Base-by-base conservation (phyloP, 2,797 vertebrate genomes). In the Spinus pinus region DNA sequence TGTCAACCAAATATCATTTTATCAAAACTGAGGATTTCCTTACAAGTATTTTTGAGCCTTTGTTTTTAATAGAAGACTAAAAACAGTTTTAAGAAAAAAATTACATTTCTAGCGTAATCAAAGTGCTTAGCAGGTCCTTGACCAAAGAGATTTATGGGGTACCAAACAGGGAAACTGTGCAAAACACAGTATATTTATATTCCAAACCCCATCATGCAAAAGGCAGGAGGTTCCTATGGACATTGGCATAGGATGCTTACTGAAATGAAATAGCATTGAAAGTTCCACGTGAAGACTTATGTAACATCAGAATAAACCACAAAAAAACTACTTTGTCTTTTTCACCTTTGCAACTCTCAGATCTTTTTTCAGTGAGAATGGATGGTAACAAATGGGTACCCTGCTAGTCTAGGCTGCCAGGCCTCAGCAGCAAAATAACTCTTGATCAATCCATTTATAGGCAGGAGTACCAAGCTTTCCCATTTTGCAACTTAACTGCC, bases 111-210 rank as follows among this genome's bases (percentile, higher is more conserved):
- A 54, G 8, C 20, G 31, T 39, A 39, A 65, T 10, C 3, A 11
- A 71, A 42, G 5, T 21, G 8, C 30, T 49, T 46, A 42, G 65
- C 5, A 70, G 17, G 10, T 33, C 35, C n/a, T 86, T 71, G 18
- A 17, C 41, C n/a, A 35, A 78, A 39, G 27, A 78, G 31, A 70
- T 5, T 5, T 28, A 7, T 9, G 6, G 6, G 3, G 2, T n/a
- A 31, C 1, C 4, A 86, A 49, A 53, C 0, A 47, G 10, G 22
- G 28, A 66, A 79, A 53, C 18, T 0, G 1, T 12, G 7, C 8
- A 70, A 73, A 50, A 75, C 6, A 57, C 6, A 57, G 20, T 16
- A 49, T 16, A 51, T 31, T 84, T 51, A 7, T 31, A 66, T 14
- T 28, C 17, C 6, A 11, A 30, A 8, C 6, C 9, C 35, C 22